Conservation (phyloP, 37 sponge, comb jelly and placozoan species). For the Hormiphora californensis region DNA sequence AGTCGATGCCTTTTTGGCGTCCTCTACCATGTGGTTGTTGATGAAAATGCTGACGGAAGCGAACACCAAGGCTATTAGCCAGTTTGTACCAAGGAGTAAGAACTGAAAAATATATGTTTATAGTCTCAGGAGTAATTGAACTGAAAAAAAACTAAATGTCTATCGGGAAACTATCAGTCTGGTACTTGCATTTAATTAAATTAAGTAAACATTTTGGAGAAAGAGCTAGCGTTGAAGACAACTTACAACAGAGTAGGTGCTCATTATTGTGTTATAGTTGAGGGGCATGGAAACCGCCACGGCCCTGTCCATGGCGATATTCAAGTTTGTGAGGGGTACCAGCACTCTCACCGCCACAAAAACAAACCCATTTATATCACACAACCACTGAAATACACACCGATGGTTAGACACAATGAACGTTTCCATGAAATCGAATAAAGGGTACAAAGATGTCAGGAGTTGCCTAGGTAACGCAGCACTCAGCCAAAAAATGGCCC, state of each 20-base stretch:
- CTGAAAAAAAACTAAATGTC: too few species aligned
- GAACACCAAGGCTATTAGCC: neutral
- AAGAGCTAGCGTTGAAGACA: too few species aligned
- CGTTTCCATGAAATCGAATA: too few species aligned
- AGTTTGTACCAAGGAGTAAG: neutral
- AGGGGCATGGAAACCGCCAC: neutral
- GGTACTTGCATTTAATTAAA: too few species aligned
- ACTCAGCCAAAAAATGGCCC: too few species aligned
- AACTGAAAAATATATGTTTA: neutral
- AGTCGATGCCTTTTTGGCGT: neutral
- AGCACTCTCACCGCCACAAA: neutral
- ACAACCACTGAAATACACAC: neutral
- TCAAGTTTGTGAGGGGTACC: slow-evolving; percentile 1
- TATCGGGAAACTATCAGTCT: too few species aligned
- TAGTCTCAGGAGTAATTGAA: neutral
- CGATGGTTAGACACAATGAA: too few species aligned
- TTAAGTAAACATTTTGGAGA: too few species aligned
- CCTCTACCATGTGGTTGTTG: neutral
- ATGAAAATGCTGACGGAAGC: neutral
- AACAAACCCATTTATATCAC: slow-evolving; percentile 1
- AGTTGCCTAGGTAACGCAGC: too few species aligned
- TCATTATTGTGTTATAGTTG: neutral
- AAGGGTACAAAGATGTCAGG: too few species aligned
- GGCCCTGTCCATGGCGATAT: neutral
- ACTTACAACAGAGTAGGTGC: neutral